phyloP scores from a whole-genome alignment of 2,113 vertebrate genomes.

The Anguilla japonica region DNA sequence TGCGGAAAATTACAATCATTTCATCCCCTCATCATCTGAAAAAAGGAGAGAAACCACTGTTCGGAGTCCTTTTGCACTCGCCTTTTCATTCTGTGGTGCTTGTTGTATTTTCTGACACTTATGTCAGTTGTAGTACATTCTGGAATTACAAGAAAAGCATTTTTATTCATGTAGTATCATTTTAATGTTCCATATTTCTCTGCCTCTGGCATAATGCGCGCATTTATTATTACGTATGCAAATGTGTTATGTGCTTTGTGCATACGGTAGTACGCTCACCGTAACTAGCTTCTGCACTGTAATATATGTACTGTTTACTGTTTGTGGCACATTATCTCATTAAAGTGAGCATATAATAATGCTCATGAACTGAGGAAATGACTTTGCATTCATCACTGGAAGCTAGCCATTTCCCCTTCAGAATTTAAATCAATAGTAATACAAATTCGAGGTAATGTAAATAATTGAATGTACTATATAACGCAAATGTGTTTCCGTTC shows the following conservation, averaged over 20 bases:
- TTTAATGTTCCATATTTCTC: background rate
- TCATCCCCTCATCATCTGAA: constrained; percentile 43
- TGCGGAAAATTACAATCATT: constrained; percentile 45
- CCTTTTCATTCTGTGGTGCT: background rate
- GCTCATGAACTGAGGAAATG: background rate
- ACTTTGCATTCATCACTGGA: background rate
- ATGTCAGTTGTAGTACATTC: background rate
- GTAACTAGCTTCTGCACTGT: background rate
- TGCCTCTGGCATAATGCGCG: background rate
- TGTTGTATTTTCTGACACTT: background rate
- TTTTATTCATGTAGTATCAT: background rate
- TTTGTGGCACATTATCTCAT: background rate
- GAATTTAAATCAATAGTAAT: background rate
- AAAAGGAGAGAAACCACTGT: constrained; percentile 44
- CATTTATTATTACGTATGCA: background rate
- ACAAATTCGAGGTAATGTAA: background rate
- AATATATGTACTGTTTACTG: background rate
- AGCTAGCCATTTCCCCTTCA: background rate
- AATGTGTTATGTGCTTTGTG: background rate
- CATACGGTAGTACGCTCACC: background rate
- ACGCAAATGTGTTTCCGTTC: background rate
- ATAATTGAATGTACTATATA: background rate
- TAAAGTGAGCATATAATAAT: background rate
- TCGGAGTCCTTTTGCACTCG: constrained; percentile 14
- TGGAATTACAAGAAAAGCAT: background rate